Base-by-base conservation (phyloP, 2,888 invertebrate species). In the Catonia carolina region DNA sequence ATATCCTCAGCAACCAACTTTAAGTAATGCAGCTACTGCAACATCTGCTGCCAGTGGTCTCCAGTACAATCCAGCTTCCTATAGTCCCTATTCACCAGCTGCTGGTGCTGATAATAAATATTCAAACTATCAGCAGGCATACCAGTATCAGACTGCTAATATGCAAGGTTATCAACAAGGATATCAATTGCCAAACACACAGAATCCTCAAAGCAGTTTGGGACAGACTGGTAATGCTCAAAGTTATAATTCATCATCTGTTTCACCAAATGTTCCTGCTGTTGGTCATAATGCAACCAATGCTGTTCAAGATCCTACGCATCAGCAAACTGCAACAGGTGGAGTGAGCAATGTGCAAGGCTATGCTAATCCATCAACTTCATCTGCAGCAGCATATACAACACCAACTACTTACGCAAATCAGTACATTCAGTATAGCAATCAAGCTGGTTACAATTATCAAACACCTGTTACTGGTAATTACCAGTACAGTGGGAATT, bases 91-190 rank as follows among this genome's bases (percentile, higher is more conserved):
- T 53, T 61, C 66, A 35, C 64, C 71, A 15, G 70, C 70, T 2
- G 41, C 37, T 22, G 14, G 70, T n/a, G 67, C 64, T 17, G 66
- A 67, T 17, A 60, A 65, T 3, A 27, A 27, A 6, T 27, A 27
- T 27, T 66, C 69, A 55, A 69, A 70, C 4, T 68, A 72, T 63
- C 56, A 70, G 65, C 62, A 73, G 67, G 69, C 69, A 6, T 71
- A 69, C 27, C 62, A 33, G 4, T 7, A 27, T 31, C 45, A 58
- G 10, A 72, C 73, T 2, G 70, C 73, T 14, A 17, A 66, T 1
- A 59, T 66, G 0, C 64, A 62, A 47, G 58, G 59, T 18, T 49
- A 61, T 33, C 23, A 50, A 33, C 22, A 35, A 31, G 23, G 47
- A 3, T 22, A 27, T 12, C 27, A 14, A 27, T 6, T 8, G 8